phyloP scores from a whole-genome alignment of 1,140 invertebrate genomes.

The Aphidius gifuensis region DNA sequence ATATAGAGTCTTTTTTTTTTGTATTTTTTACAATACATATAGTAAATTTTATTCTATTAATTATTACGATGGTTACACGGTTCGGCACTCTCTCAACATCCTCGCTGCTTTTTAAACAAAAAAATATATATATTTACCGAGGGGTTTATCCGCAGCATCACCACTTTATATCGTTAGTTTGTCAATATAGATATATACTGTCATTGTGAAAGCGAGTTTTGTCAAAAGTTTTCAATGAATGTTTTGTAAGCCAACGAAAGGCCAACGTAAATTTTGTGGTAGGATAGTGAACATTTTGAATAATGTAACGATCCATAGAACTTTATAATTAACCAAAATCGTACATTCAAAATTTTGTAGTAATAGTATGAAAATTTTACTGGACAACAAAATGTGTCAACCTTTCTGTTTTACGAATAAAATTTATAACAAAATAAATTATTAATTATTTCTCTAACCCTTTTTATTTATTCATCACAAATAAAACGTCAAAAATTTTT shows the following conservation, averaged over 20 bases:
- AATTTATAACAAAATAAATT: too few relatives aligned
- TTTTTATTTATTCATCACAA: background rate
- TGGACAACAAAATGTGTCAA: conserved; percentile 47
- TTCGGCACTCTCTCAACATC: conserved; percentile 42
- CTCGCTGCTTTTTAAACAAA: background rate
- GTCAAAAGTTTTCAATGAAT: conserved; percentile 49
- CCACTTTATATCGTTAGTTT: too few relatives aligned
- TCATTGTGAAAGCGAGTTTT: conserved; percentile 23
- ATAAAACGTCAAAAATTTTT: background rate
- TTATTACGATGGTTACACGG: conserved; percentile 49
- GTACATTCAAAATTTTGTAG: conserved; percentile 16
- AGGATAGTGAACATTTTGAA: conserved; percentile 41
- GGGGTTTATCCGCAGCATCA: too few relatives aligned
- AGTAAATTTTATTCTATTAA: conserved; percentile 45
- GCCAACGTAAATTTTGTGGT: background rate
- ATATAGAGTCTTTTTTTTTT: background rate
- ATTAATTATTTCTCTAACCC: too few relatives aligned
- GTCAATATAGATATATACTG: background rate
- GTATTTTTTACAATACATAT: conserved; percentile 13
- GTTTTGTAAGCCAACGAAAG: conserved; percentile 34
- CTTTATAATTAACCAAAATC: conserved; percentile 54
- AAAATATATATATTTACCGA: too few relatives aligned
- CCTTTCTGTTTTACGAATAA: too few relatives aligned
- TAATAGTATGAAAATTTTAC: conserved; percentile 23
- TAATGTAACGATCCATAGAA: conserved; percentile 51